Base-by-base conservation (phyloP, 2,113 vertebrate genomes). In the Labeo rohita region DNA sequence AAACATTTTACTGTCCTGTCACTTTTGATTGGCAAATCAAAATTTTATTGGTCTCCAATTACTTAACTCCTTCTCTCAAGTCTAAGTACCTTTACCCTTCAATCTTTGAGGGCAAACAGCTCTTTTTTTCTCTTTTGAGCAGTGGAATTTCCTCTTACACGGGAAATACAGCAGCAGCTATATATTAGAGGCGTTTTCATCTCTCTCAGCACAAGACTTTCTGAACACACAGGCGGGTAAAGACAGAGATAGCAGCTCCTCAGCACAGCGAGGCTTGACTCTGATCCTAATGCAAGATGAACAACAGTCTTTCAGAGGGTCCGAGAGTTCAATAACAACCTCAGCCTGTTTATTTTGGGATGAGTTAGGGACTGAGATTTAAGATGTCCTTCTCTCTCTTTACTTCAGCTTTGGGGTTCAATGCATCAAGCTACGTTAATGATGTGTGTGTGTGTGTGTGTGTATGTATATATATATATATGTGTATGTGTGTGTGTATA, bases 11-110 rank as follows among this genome's bases (percentile, higher is more conserved):
- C 59, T 28, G 13, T n/a, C 78, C 59, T 65, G 78, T 63, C 43
- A 79, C 10, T 79, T 61, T 79, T 79, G 77, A 79, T 61, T 61
- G 77, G 52, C 77, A 65, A 47, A 65, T 80, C 39, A 65, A 80
- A 80, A 65, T 80, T 65, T 47, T 65, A 80, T 80, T 47, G 2
- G 39, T 80, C 52, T 54, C 54, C 54, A 59, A 59, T 59, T 56
- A 59, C 54, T 59, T 54, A 54, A 54, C 15, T 6, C 6, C 52
- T 16, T 21, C 39, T 39, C 39, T 9, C 18, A 16, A 39, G 18
- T 52, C 49, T n/a, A 34, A 34, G 74, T 54, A 12, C 23, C 6
- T 36, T 56, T 56, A 80, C 36, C 50, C 52, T 78, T 78, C 52
- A 39, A 15, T 45, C 78, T 47, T 65, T n/a, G 21, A 74, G 43